Conservation (phyloP, 2,113 vertebrate species). For the Notiomystis cincta region DNA sequence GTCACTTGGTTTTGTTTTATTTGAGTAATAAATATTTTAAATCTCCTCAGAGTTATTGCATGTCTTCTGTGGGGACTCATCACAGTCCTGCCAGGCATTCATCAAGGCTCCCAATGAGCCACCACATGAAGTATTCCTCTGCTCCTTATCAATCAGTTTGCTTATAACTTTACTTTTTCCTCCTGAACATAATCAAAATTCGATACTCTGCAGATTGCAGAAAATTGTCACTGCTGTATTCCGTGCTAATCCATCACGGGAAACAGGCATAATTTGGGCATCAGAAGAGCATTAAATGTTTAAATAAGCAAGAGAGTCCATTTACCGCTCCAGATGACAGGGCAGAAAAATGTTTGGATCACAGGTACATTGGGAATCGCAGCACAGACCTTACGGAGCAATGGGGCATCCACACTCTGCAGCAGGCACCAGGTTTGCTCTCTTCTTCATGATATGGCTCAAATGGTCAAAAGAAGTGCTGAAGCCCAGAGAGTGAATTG, state of each 20-base stretch:
- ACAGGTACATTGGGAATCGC: not conserved
- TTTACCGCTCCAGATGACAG: constrained; percentile 2
- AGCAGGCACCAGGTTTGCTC: not conserved
- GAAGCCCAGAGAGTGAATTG: not conserved
- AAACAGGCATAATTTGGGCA: constrained; percentile 42
- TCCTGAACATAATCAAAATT: constrained; percentile 44
- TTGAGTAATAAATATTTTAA: constrained; percentile 43
- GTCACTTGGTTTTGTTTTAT: constrained; percentile 56
- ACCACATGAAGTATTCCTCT: constrained; percentile 13
- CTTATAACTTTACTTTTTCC: constrained; percentile 44
- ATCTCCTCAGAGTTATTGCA: constrained; percentile 14
- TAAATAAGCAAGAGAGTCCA: constrained; percentile 49
- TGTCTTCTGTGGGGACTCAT: constrained; percentile 29
- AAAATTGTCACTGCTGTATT: constrained; percentile 12
- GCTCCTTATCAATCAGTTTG: constrained; percentile 56
- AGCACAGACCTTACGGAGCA: not conserved
- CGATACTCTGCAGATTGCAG: constrained; percentile 49
- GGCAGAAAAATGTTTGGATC: constrained; percentile 8
- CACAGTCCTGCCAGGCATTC: constrained; percentile 36
- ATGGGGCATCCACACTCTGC: not conserved
- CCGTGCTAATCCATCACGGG: constrained; percentile 22
- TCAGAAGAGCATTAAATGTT: constrained; percentile 41
- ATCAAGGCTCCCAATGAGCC: constrained; percentile 26
- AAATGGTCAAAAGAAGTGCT: not conserved
- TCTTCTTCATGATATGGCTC: fast-evolving